phyloP scores from a whole-genome alignment of 2,113 vertebrate species.

The Cyprichromis sp. region DNA sequence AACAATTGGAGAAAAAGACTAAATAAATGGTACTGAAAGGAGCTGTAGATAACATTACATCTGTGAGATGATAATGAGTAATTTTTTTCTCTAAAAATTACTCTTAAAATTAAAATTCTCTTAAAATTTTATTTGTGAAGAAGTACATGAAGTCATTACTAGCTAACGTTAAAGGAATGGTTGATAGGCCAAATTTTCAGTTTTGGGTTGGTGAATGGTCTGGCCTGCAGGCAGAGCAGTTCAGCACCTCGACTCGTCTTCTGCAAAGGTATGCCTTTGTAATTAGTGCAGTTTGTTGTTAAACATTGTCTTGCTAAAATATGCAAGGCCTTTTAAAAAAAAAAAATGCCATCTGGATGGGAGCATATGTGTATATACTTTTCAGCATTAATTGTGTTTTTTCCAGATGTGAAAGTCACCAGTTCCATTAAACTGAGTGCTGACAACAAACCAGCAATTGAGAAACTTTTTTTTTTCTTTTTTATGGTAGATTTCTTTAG shows the following conservation, averaged over 20 bases:
- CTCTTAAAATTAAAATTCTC: not conserved
- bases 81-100: too few species aligned
- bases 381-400: not conserved
- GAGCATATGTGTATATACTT: not conserved
- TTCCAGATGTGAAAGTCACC: not conserved
- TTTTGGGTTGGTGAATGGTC: not conserved
- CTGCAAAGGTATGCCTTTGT: not conserved
- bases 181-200: not conserved
- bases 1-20: not conserved
- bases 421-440: not conserved
- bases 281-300: rapidly evolving
- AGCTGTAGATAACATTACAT: not conserved
- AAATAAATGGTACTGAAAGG: not conserved
- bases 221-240: not conserved
- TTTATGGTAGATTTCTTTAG: not conserved
- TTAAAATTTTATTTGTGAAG: not conserved
- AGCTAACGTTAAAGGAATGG: not conserved
- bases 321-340: not conserved
- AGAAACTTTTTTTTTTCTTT: not conserved
- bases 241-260: not conserved
- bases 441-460: not conserved
- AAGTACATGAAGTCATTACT: not conserved
- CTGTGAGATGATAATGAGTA: too few species aligned
- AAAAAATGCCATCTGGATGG: not conserved
- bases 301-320: not conserved